These are phyloP conservation scores for Proisotoma minuta DNA, from an alignment of 2,888 invertebrate species.

Conservation along the genomic window DNA sequence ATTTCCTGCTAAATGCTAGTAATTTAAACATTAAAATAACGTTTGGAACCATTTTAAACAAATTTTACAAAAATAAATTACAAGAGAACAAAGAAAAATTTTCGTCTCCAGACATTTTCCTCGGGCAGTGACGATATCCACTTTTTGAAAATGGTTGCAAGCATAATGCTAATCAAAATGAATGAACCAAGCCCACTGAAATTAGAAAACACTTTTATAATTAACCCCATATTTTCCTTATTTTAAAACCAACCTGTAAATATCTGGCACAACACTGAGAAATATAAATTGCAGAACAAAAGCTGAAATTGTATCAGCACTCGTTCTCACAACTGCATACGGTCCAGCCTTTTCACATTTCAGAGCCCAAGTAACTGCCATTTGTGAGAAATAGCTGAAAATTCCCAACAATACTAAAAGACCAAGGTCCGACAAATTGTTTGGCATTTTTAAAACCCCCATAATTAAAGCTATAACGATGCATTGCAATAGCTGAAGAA, in stretches of 20 bases:
- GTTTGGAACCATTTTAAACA: too few species aligned
- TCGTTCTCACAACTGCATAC: neutral
- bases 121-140: slow-evolving; percentile 9
- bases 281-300: slow-evolving; percentile 33
- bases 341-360: slow-evolving; percentile 1
- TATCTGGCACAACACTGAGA: slow-evolving; percentile 20
- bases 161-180: neutral
- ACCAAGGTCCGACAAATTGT: slow-evolving; percentile 8
- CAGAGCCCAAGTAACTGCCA: slow-evolving; percentile 22
- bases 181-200: slow-evolving; percentile 7
- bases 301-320: neutral
- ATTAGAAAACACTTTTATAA: too few species aligned
- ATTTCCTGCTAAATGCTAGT: too few species aligned
- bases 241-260: slow-evolving; percentile 15
- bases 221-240: neutral
- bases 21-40: too few species aligned
- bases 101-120: too few species aligned
- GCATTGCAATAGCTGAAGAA: slow-evolving; percentile 11
- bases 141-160: slow-evolving; percentile 1
- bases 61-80: too few species aligned
- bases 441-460: slow-evolving; percentile 21
- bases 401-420: slow-evolving; percentile 12
- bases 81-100: too few species aligned
- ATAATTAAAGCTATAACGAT: slow-evolving; percentile 8
- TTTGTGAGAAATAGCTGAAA: slow-evolving; percentile 18